phyloP scores from a whole-genome alignment of 2,113 vertebrate species.

The Laterallus jamaicensis region DNA sequence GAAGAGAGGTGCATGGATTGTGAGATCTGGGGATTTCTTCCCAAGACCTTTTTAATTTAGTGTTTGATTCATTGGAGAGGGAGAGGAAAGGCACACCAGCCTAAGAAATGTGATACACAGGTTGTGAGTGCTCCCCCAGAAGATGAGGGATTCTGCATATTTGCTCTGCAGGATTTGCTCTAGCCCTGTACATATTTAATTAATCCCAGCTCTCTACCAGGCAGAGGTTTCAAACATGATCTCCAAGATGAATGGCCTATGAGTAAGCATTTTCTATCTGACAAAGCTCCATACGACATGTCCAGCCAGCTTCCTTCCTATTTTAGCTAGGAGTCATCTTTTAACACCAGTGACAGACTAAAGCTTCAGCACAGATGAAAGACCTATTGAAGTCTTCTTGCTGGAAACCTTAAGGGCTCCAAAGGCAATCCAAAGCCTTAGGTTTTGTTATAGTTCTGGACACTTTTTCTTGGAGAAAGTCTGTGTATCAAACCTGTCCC shows the following conservation, averaged over 20 bases:
- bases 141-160: conserved; percentile 10
- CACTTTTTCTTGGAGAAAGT: background rate
- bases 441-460: background rate
- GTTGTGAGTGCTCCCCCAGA: background rate
- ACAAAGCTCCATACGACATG: background rate
- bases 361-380: background rate
- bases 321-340: background rate
- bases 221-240: background rate
- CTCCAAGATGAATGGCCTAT: background rate
- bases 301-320: background rate
- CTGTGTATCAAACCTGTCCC: background rate
- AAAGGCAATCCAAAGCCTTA: background rate
- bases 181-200: background rate
- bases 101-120: background rate
- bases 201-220: background rate
- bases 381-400: background rate
- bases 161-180: conserved; percentile 5
- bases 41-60: conserved; percentile 33
- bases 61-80: background rate
- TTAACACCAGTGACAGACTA: background rate
- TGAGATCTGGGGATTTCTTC: background rate
- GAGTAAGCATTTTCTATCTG: background rate
- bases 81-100: background rate
- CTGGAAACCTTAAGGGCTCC: background rate
- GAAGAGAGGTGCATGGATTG: background rate